Percentiles rank a stretch among this genome's conserved stretches.
These are phyloP conservation scores for Esox niger DNA, from an alignment of 2,113 vertebrate species.

Conservation along the genomic window DNA sequence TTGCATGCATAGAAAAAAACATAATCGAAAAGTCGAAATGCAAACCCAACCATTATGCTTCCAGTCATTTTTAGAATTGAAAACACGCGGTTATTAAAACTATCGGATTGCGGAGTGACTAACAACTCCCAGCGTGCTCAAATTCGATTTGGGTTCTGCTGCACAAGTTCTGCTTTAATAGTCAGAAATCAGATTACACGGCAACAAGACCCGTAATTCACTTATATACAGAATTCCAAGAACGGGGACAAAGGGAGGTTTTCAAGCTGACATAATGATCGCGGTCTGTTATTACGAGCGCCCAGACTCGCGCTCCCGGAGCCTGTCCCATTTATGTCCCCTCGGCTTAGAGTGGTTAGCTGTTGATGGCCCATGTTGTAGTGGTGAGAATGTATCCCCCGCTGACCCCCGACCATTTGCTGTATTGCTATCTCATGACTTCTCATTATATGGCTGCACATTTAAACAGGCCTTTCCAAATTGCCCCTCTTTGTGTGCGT, in stretches of 20 bases:
- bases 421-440: not conserved
- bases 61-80: not conserved
- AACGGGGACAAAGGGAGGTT: conserved; percentile 62
- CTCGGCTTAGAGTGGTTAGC: conserved; percentile 50
- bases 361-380: conserved; percentile 49
- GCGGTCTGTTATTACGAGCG: conserved; percentile 22
- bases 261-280: conserved; percentile 56
- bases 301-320: conserved; percentile 25
- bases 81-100: conserved; percentile 13
- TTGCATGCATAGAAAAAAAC: no score
- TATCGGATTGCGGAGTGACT: conserved; percentile 50
- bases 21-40: no score
- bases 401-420: not conserved
- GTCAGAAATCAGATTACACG: conserved; percentile 43
- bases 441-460: not conserved
- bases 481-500: not conserved
- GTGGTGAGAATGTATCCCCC: not conserved
- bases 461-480: not conserved
- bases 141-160: conserved; percentile 36
- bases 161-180: not conserved
- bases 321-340: conserved; percentile 67
- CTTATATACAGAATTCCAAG: conserved; percentile 55
- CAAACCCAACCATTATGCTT: no score
- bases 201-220: conserved; percentile 58
- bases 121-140: conserved; percentile 28